A percentile compares a stretch with the other conserved stretches of the same genome.
These are phyloP conservation scores for Capitella teleta DNA, from an alignment of 1,140 invertebrate species.

Conservation along the genomic window DNA sequence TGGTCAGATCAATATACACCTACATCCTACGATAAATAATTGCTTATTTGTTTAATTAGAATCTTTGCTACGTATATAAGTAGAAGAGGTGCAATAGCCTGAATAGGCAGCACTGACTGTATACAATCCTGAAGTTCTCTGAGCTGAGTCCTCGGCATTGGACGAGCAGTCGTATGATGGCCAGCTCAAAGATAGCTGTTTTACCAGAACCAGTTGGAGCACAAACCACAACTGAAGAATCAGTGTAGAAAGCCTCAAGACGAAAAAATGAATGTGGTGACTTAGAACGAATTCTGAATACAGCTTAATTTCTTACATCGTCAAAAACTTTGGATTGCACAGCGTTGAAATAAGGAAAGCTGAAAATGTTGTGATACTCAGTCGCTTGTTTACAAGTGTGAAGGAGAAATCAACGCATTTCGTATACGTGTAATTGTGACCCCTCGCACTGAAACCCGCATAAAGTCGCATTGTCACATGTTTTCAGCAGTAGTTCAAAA, in stretches of 20 bases:
- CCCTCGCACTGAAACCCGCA: neutral
- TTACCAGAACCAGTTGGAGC: constrained; percentile 73
- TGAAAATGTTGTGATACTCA: constrained; percentile 50
- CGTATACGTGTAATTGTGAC: neutral
- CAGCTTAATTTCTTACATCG: constrained; percentile 45
- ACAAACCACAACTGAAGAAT: constrained; percentile 59
- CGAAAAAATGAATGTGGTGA: neutral
- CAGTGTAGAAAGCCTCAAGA: constrained; percentile 44
- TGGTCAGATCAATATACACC: too few species aligned
- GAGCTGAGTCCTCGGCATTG: neutral
- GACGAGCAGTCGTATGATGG: constrained; percentile 53
- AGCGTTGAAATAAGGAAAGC: constrained; percentile 57
- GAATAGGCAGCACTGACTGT: constrained; percentile 29
- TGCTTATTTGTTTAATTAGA: too few species aligned
- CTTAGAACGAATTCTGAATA: neutral
- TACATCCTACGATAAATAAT: too few species aligned
- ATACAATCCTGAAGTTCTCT: constrained; percentile 27
- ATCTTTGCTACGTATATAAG: too few species aligned
- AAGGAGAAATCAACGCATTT: neutral
- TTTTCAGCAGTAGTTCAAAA: neutral
- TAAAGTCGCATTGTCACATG: neutral
- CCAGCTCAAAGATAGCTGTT: constrained; percentile 69
- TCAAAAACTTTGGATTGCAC: constrained; percentile 61
- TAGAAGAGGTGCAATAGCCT: too few species aligned
- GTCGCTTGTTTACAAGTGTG: constrained; percentile 15